Evolutionary conservation across 1,140 invertebrate genomes (phyloP).

Genomic region (Coenobita brevimanus): DNA sequence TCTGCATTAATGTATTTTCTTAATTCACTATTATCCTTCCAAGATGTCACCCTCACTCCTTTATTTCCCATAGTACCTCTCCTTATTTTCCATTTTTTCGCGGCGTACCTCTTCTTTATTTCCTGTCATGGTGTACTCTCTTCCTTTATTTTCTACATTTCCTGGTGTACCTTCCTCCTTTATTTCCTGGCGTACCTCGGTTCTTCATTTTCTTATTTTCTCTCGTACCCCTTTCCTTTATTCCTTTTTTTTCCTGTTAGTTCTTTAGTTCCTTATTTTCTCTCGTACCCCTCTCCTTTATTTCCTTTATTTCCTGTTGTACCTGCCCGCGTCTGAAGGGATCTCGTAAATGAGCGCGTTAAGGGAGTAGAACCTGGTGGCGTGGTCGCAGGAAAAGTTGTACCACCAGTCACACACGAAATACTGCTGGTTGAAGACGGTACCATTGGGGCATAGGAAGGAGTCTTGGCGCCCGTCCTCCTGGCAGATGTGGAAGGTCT

Average conservation of each 20-base stretch:
- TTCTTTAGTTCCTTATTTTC: too few species aligned
- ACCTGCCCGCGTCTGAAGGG: conserved; percentile 39
- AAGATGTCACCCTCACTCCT: too few species aligned
- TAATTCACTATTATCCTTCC: too few species aligned
- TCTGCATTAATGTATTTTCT: too few species aligned
- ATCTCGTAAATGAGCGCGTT: conserved; percentile 70
- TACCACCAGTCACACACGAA: conserved; percentile 80
- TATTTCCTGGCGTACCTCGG: too few species aligned
- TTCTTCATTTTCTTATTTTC: background rate
- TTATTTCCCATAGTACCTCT: too few species aligned
- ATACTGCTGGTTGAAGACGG: conserved; percentile 77
- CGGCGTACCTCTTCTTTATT: too few species aligned
- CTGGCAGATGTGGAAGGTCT: conserved; percentile 75
- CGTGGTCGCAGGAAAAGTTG: conserved; percentile 75
- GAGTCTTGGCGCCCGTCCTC: conserved; percentile 72
- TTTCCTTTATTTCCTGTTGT: conserved; percentile 19
- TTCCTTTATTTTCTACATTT: too few species aligned
- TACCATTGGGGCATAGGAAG: conserved; percentile 78
- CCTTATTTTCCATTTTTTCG: too few species aligned
- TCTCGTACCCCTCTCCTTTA: background rate
- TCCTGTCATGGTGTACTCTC: too few species aligned
- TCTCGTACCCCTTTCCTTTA: background rate
- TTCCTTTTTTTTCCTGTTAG: background rate
- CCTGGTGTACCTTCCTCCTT: too few species aligned
- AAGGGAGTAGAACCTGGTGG: conserved; percentile 73